phyloP scores from a whole-genome alignment of 1,140 invertebrate species.

The Dreissena polymorpha region DNA sequence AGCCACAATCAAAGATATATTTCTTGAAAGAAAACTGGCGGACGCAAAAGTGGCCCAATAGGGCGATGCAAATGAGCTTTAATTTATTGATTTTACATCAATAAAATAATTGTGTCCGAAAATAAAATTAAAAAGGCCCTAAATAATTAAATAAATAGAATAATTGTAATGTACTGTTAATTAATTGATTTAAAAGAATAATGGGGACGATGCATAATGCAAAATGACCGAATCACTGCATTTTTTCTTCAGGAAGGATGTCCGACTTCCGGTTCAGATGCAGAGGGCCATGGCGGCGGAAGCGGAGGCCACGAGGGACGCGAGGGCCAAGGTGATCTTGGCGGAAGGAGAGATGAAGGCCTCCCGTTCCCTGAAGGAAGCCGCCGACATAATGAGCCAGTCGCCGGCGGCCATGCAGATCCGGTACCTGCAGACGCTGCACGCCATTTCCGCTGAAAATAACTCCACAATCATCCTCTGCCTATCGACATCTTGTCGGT shows the following conservation, averaged over 20 bases:
- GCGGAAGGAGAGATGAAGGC: constrained; percentile 83
- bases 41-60: not conserved
- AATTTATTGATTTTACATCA: not conserved
- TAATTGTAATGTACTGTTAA: not conserved
- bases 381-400: constrained; percentile 94
- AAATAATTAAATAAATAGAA: not conserved
- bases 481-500: constrained; percentile 92
- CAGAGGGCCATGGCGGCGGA: constrained; percentile 83
- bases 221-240: not conserved
- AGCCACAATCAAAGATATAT: no score
- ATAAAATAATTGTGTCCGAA: not conserved
- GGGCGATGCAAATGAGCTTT: not conserved
- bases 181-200: not conserved
- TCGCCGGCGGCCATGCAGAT: constrained; percentile 92
- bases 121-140: not conserved
- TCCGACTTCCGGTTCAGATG: constrained; percentile 89
- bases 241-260: constrained; percentile 88
- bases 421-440: constrained; percentile 82
- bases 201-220: not conserved
- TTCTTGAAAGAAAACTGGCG: no score
- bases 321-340: constrained; percentile 77
- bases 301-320: constrained; percentile 74
- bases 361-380: constrained; percentile 92
- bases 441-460: constrained; percentile 97
- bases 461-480: constrained; percentile 97